A percentile compares a stretch with the other conserved stretches of the same genome.
Conservation (phyloP, 2,888 invertebrate genomes). For the Ormyrus labotus region DNA sequence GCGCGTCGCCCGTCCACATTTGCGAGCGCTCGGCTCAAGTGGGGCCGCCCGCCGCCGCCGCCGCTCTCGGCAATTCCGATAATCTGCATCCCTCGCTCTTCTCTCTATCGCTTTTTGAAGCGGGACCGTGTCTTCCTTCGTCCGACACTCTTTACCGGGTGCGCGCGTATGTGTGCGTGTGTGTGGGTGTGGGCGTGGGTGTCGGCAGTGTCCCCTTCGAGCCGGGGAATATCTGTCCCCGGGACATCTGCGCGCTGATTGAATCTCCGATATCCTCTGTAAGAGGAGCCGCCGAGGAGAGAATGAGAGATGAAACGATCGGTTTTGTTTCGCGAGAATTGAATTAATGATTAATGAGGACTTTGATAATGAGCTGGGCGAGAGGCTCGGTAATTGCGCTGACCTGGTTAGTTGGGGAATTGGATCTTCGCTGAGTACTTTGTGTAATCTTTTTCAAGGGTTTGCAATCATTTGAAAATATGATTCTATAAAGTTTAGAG, state of each 20-base stretch:
- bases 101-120: constrained; percentile 38
- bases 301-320: constrained; percentile 8
- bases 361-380: no score
- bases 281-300: not conserved
- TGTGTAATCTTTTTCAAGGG: no score
- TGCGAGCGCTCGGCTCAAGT: constrained; percentile 52
- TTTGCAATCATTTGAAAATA: not conserved
- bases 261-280: constrained; percentile 74
- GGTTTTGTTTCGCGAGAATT: constrained; percentile 38
- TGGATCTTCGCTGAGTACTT: no score
- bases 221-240: constrained; percentile 75
- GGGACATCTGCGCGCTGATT: constrained; percentile 76
- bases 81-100: constrained; percentile 60
- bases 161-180: constrained; percentile 25
- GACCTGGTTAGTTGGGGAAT: no score
- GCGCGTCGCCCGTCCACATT: constrained; percentile 64
- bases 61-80: constrained; percentile 72
- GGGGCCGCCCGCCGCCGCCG: constrained; percentile 68
- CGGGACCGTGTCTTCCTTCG: constrained; percentile 11
- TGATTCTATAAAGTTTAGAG: not conserved
- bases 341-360: constrained; percentile 6
- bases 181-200: constrained; percentile 41
- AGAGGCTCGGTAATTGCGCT: no score
- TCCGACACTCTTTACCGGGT: not conserved
- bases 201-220: not conserved